Percentiles rank a stretch among this genome's conserved stretches.
phyloP scores from a whole-genome alignment of 92 coral and sea anemone genomes.

The Chrysogorgia sp. region DNA sequence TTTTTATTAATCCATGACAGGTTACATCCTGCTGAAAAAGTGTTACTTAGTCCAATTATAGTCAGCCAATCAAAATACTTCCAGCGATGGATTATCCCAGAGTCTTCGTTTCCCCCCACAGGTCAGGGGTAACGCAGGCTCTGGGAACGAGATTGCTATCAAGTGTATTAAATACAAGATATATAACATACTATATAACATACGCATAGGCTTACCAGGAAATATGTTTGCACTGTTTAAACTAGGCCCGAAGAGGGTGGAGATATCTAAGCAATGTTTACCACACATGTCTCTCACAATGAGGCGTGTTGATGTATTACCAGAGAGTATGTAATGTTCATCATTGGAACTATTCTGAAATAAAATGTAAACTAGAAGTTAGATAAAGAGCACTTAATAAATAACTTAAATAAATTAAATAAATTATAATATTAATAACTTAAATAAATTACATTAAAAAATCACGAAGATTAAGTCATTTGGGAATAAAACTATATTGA shows the following conservation, averaged over 20 bases:
- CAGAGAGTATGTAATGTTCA: slow-evolving; percentile 46
- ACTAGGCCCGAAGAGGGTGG: slow-evolving; percentile 70
- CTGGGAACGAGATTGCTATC: too few relatives aligned
- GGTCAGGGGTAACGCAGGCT: too few relatives aligned
- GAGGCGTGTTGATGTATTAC: slow-evolving; percentile 77
- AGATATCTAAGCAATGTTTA: slow-evolving; percentile 89
- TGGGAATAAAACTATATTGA: too few relatives aligned
- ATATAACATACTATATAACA: background rate
- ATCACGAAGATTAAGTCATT: too few relatives aligned
- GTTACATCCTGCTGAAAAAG: too few relatives aligned
- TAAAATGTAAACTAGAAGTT: background rate
- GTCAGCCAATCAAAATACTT: too few relatives aligned
- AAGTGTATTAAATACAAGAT: background rate
- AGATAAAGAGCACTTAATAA: background rate
- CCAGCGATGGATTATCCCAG: too few relatives aligned
- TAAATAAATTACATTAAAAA: too few relatives aligned
- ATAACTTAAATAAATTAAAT: too few relatives aligned
- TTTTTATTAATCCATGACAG: too few relatives aligned
- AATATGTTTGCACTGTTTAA: slow-evolving; percentile 22
- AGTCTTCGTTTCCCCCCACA: too few relatives aligned
- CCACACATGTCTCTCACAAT: slow-evolving; percentile 92
- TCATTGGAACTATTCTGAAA: slow-evolving; percentile 34
- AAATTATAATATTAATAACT: too few relatives aligned
- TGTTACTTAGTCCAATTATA: background rate
- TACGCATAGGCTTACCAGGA: slow-evolving; percentile 41